Conservation (phyloP, 2,797 vertebrate genomes). For the Otolemur crassicaudatus region DNA sequence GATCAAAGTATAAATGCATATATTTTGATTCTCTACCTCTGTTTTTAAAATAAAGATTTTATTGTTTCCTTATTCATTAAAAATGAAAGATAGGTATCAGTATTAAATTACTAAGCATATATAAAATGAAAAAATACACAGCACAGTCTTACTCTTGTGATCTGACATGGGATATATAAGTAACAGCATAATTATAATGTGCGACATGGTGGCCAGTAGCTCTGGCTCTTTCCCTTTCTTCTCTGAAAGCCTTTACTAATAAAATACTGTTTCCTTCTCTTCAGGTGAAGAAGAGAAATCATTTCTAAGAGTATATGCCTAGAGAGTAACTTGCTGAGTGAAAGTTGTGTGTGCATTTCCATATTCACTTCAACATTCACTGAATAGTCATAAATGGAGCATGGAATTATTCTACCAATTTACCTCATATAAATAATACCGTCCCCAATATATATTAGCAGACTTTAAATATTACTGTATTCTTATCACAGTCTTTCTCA, state of each 20-base stretch:
- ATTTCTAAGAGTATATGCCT: not conserved
- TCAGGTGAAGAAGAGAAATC: not conserved
- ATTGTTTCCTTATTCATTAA: not conserved
- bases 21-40: not conserved
- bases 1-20: not conserved
- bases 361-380: not conserved
- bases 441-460: not conserved
- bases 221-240: not conserved
- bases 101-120: not conserved
- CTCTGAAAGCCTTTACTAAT: not conserved
- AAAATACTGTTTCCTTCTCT: not conserved
- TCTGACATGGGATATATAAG: not conserved
- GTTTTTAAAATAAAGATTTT: not conserved
- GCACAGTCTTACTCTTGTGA: not conserved
- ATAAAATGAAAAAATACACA: not conserved
- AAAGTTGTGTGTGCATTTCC: not conserved
- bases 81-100: not conserved
- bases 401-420: not conserved
- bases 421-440: not conserved
- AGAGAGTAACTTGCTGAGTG: not conserved
- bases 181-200: not conserved
- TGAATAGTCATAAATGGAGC: not conserved
- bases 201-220: not conserved
- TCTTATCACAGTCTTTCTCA: not conserved
- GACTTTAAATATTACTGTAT: not conserved